These are phyloP conservation scores for Epinephelus moara DNA, from an alignment of 2,113 vertebrate species.

Conservation along the genomic window DNA sequence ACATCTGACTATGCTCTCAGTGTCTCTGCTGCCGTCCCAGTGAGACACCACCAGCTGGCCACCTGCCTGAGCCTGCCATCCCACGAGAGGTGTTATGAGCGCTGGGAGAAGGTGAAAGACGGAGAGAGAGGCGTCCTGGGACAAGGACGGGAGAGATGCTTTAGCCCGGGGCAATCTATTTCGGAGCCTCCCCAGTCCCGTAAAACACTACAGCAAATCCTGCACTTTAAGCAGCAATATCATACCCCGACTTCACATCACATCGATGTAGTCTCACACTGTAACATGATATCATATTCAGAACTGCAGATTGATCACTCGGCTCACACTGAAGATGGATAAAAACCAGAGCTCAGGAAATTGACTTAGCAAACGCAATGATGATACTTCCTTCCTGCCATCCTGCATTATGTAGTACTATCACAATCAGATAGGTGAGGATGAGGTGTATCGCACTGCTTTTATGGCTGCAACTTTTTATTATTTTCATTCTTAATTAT, in stretches of 20 bases:
- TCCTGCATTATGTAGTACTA: constrained; percentile 48
- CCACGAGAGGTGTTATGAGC: constrained; percentile 43
- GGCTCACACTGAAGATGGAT: constrained; percentile 66
- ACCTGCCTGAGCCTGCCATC: constrained; percentile 51
- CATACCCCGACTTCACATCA: constrained; percentile 32
- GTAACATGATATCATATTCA: constrained; percentile 66
- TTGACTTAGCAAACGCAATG: constrained; percentile 69
- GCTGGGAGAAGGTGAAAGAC: constrained; percentile 35
- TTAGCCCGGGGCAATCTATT: constrained; percentile 29
- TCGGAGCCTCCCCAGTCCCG: constrained; percentile 6
- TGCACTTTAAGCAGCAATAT: constrained; percentile 42
- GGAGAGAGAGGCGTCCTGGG: constrained; percentile 17
- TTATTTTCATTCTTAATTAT: constrained; percentile 4
- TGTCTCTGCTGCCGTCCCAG: constrained; percentile 45
- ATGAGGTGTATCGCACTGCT: constrained; percentile 29
- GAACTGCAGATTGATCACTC: constrained; percentile 68
- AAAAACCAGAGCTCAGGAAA: constrained; percentile 71
- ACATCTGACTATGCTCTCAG: constrained; percentile 17
- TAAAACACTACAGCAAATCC: constrained; percentile 30
- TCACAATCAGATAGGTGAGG: constrained; percentile 67
- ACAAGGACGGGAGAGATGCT: constrained; percentile 5
- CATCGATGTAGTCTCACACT: constrained; percentile 37
- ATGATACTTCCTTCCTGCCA: constrained; percentile 76
- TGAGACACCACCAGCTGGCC: constrained; percentile 61
- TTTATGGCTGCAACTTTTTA: constrained; percentile 1